phyloP scores from a whole-genome alignment of 1,140 invertebrate genomes.

The Leptinotarsa lineolata region DNA sequence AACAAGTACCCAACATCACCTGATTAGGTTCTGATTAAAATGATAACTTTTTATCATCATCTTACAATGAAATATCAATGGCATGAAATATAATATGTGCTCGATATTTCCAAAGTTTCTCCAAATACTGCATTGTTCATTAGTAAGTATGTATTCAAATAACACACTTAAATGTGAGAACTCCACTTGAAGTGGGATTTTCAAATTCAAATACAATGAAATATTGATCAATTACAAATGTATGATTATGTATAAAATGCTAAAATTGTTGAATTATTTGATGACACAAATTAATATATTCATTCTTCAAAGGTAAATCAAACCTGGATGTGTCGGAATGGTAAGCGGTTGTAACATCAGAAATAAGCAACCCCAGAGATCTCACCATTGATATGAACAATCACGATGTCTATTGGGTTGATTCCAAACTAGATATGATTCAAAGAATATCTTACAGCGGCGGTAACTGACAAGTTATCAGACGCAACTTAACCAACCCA shows the following conservation, averaged over 20 bases:
- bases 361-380: conserved; percentile 89
- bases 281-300: too few relatives aligned
- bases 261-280: too few relatives aligned
- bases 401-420: conserved; percentile 97
- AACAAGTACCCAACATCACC: not conserved
- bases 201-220: too few relatives aligned
- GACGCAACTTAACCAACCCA: conserved; percentile 89
- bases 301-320: conserved; percentile 60
- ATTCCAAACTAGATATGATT: conserved; percentile 90
- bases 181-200: too few relatives aligned
- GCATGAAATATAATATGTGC: too few relatives aligned
- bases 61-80: too few relatives aligned
- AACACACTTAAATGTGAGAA: too few relatives aligned
- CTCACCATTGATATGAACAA: conserved; percentile 92
- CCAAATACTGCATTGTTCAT: too few relatives aligned
- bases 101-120: too few relatives aligned
- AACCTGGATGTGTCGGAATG: conserved; percentile 89
- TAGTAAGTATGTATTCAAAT: too few relatives aligned
- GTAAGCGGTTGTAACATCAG: conserved; percentile 84
- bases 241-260: too few relatives aligned
- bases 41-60: not conserved
- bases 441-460: conserved; percentile 85
- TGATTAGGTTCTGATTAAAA: conserved; percentile 12
- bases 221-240: too few relatives aligned
- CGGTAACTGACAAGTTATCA: conserved; percentile 79